These are phyloP conservation scores for Pseudomugil gertrudae DNA, from an alignment of 2,797 vertebrate genomes.

Conservation along the genomic window DNA sequence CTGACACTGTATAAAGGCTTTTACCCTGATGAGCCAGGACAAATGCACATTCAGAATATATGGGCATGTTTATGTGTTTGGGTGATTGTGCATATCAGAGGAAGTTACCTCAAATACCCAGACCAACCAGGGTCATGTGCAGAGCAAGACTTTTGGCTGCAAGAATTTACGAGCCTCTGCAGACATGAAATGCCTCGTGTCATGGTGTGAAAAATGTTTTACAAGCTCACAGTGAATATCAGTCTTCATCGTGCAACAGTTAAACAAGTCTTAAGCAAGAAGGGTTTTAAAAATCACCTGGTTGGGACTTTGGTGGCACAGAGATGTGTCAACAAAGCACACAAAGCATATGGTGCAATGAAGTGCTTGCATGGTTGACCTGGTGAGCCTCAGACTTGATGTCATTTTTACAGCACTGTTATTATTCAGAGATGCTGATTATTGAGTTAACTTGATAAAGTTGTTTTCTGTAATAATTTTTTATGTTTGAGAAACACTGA, in stretches of 20 bases:
- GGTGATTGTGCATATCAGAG: conserved; percentile 8
- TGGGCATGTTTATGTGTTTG: conserved; percentile 17
- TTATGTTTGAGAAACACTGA: not conserved
- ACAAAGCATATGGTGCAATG: not conserved
- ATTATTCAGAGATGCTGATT: too few relatives aligned
- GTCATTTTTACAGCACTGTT: accelerated
- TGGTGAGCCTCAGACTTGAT: not conserved
- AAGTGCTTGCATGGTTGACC: not conserved
- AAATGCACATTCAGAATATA: not conserved
- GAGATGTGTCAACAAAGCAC: not conserved
- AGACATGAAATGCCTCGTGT: conserved; percentile 44
- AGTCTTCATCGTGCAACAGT: conserved; percentile 47
- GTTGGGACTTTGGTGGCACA: conserved; percentile 1
- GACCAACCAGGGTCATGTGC: conserved; percentile 18
- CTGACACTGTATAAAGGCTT: conserved; percentile 5
- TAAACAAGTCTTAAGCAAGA: conserved; percentile 27
- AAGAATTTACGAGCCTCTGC: conserved; percentile 49
- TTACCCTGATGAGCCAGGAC: not conserved
- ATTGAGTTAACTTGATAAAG: not conserved
- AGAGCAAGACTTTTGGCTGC: conserved; percentile 5
- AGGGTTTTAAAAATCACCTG: not conserved
- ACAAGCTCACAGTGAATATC: conserved; percentile 29
- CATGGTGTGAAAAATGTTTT: conserved; percentile 36
- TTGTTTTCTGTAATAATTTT: too few relatives aligned
- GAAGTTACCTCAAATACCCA: conserved; percentile 38